These are phyloP conservation scores for Andricus quercusramuli DNA, from an alignment of 2,888 invertebrate genomes.

Conservation along the genomic window DNA sequence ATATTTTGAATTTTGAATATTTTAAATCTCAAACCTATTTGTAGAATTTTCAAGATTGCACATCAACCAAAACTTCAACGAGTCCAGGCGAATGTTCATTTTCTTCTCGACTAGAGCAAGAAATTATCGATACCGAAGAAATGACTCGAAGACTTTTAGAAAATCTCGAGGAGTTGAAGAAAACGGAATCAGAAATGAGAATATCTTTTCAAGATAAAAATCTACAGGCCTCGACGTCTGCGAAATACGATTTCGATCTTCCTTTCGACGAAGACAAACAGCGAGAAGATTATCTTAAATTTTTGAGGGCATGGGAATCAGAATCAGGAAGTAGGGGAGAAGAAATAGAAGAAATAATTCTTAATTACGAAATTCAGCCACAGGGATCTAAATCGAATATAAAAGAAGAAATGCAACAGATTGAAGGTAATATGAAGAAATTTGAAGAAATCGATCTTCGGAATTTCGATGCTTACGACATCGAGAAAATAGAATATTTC, in stretches of 20 bases:
- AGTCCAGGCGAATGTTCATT: conserved; percentile 37
- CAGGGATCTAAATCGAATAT: not conserved
- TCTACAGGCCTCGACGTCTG: not conserved
- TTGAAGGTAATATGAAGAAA: not conserved
- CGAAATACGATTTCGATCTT: not conserved
- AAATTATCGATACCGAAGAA: conserved; percentile 21
- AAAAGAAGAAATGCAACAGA: not conserved
- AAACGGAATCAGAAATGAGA: not conserved
- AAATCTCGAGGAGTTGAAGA: conserved; percentile 11
- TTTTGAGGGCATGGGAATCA: conserved; percentile 7
- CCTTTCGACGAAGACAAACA: conserved; percentile 16
- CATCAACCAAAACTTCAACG: not conserved
- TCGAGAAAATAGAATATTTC: conserved; percentile 2
- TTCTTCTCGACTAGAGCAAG: conserved; percentile 14
- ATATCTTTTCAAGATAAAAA: not conserved
- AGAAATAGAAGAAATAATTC: conserved; percentile 11
- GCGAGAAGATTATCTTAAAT: conserved; percentile 26
- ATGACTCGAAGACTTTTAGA: conserved; percentile 10
- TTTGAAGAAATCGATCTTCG: conserved; percentile 1
- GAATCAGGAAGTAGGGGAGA: conserved; percentile 5
- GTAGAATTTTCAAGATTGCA: conserved; percentile 16
- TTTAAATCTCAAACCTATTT: not conserved
- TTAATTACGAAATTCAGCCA: not conserved
- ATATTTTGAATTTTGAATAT: not conserved
- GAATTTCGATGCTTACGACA: conserved; percentile 18